Evolutionary conservation across 2,113 vertebrate genomes (phyloP).

Genomic region (Laticauda laticaudata): DNA sequence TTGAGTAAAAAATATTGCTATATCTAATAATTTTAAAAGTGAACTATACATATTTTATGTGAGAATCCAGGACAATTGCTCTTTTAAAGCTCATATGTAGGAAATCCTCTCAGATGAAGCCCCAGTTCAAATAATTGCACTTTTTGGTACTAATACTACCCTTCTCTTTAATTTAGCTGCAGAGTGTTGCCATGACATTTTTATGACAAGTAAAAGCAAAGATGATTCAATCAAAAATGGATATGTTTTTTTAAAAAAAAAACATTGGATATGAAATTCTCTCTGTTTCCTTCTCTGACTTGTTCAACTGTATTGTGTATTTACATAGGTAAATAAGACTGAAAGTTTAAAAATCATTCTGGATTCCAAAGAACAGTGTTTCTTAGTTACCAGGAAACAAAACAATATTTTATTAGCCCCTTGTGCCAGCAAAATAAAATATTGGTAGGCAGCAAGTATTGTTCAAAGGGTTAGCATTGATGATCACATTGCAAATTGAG

Average conservation of each 20-base stretch:
- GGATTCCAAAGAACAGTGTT: background rate
- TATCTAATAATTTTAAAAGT: background rate
- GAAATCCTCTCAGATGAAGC: background rate
- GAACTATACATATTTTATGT: background rate
- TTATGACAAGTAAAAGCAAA: background rate
- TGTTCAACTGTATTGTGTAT: background rate
- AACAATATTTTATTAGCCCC: background rate
- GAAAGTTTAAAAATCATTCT: background rate
- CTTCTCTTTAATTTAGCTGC: background rate
- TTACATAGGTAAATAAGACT: constrained; percentile 14
- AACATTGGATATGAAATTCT: background rate
- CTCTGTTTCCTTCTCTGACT: background rate
- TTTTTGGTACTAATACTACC: background rate
- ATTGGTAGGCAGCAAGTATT: constrained; percentile 1
- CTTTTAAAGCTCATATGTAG: background rate
- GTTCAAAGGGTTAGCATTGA: background rate
- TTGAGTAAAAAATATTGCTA: background rate
- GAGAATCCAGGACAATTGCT: background rate
- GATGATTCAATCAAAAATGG: background rate
- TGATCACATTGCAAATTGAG: background rate
- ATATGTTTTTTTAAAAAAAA: background rate
- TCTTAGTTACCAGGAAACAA: constrained; percentile 12
- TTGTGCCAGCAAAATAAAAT: constrained; percentile 12
- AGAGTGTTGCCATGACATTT: background rate
- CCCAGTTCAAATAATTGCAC: background rate